Conservation (phyloP, 1,140 invertebrate genomes). For the Zaprionus kolodkinae region DNA sequence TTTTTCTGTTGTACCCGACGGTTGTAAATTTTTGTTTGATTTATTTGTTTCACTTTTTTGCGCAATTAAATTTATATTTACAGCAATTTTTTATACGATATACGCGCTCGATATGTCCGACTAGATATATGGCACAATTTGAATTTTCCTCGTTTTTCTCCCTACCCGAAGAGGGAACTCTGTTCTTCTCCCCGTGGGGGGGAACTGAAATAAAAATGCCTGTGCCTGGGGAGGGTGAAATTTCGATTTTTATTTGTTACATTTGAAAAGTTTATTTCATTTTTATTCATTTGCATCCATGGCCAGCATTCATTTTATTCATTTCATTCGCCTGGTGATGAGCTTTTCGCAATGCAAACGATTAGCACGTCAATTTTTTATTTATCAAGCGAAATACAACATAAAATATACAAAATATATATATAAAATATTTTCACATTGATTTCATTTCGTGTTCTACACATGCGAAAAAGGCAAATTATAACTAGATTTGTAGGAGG, state of each 20-base stretch:
- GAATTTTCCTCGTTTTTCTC: constrained; percentile 3
- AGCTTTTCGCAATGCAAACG: constrained; percentile 45
- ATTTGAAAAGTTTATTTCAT: constrained; percentile 68
- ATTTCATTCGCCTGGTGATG: constrained; percentile 40
- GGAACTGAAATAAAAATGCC: constrained; percentile 11
- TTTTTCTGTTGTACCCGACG: constrained; percentile 13
- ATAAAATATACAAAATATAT: constrained; percentile 12
- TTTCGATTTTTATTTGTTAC: constrained; percentile 53
- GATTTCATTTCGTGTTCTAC: constrained; percentile 58
- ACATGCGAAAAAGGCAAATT: constrained; percentile 45
- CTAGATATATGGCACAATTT: constrained; percentile 55
- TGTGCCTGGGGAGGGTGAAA: constrained; percentile 12
- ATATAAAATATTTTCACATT: constrained; percentile 53
- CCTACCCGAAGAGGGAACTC: background rate
- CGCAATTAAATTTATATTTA: constrained; percentile 80
- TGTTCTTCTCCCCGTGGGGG: background rate
- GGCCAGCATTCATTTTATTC: constrained; percentile 45
- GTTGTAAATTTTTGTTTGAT: constrained; percentile 47
- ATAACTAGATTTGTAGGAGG: constrained; percentile 33
- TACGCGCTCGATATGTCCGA: constrained; percentile 49
- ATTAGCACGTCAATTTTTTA: constrained; percentile 44
- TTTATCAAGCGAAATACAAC: constrained; percentile 15
- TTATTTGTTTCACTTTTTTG: constrained; percentile 64
- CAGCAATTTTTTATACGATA: constrained; percentile 46
- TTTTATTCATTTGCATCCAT: constrained; percentile 54